These are phyloP conservation scores for Sialia sialis DNA, from an alignment of 2,113 vertebrate species.

Conservation along the genomic window DNA sequence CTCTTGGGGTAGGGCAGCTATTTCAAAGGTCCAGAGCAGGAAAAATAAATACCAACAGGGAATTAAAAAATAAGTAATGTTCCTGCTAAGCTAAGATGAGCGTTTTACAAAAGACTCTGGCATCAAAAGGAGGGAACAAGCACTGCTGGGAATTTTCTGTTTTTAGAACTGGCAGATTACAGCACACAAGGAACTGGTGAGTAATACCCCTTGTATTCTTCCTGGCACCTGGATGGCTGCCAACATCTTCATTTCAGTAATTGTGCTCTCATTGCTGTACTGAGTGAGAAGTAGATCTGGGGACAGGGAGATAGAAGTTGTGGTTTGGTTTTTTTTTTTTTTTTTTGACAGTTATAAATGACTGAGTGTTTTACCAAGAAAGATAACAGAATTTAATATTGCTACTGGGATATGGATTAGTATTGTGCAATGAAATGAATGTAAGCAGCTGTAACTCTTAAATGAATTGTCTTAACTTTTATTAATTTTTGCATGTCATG, in stretches of 20 bases:
- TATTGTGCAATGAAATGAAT: not conserved
- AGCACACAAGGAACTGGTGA: not conserved
- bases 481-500: not conserved
- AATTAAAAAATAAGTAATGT: not conserved
- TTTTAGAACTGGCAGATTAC: constrained; percentile 1
- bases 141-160: not conserved
- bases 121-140: constrained; percentile 3
- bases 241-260: constrained; percentile 35
- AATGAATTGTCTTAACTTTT: not conserved
- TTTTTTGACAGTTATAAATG: not conserved
- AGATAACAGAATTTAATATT: not conserved
- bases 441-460: not conserved
- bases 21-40: not conserved
- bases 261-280: not conserved
- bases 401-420: not conserved
- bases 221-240: constrained; percentile 28
- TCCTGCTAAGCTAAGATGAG: not conserved
- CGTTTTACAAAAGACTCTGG: not conserved
- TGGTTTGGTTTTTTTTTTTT: not conserved
- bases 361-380: not conserved
- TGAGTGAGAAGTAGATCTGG: not conserved
- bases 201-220: not conserved
- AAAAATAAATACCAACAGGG: not conserved
- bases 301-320: not conserved
- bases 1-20: not conserved